Percentiles rank a stretch among this genome's conserved stretches.
These are phyloP conservation scores for Stegophylla sp. DNA, from an alignment of 2,888 invertebrate genomes.

Conservation along the genomic window DNA sequence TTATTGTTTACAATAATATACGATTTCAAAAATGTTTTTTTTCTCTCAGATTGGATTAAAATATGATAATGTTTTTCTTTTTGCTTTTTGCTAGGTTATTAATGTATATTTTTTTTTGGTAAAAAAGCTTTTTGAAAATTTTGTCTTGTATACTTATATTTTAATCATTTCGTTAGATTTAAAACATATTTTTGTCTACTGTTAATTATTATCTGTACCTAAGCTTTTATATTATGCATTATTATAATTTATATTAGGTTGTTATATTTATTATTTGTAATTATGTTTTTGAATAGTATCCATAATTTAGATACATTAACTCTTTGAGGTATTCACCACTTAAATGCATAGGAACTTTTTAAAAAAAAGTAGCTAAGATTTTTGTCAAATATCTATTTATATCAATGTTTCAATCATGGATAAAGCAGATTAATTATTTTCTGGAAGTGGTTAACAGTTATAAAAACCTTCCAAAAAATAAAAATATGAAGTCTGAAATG, in stretches of 20 bases:
- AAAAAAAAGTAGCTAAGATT: too few relatives aligned
- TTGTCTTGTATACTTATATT: conserved; percentile 8
- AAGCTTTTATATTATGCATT: conserved; percentile 44
- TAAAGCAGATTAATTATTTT: too few relatives aligned
- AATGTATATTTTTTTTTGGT: conserved; percentile 1
- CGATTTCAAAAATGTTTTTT: too few relatives aligned
- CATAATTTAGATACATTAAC: conserved; percentile 12
- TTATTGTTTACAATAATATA: neutral
- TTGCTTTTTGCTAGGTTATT: neutral
- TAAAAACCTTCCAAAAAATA: too few relatives aligned
- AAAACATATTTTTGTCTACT: conserved; percentile 19
- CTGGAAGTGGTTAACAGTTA: too few relatives aligned
- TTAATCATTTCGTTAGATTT: conserved; percentile 24
- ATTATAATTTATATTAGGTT: conserved; percentile 27
- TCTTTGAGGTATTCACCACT: too few relatives aligned
- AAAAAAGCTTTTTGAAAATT: neutral
- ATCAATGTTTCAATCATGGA: too few relatives aligned
- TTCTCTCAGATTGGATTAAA: too few relatives aligned
- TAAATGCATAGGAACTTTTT: too few relatives aligned
- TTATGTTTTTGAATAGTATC: conserved; percentile 19
- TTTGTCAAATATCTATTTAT: too few relatives aligned
- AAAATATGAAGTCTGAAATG: too few relatives aligned
- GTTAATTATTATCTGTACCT: conserved; percentile 48
- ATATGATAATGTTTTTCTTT: too few relatives aligned
- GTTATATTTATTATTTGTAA: conserved; percentile 16